A percentile compares a stretch with the other conserved stretches of the same genome.
Evolutionary conservation across 2,888 invertebrate genomes (phyloP).

Genomic region (Pemphredon lugubris): DNA sequence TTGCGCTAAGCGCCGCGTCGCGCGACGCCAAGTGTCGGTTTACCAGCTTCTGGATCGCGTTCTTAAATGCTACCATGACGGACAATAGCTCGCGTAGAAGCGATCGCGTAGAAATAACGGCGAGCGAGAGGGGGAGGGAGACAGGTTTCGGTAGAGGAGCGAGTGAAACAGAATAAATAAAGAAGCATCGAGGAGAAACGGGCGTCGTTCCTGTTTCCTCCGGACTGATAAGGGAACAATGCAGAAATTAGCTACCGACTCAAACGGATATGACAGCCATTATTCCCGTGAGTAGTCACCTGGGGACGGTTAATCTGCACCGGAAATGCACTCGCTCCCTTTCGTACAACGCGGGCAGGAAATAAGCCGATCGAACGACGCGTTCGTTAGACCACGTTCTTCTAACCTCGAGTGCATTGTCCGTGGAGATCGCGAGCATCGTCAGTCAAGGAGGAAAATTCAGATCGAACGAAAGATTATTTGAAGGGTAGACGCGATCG

Average conservation of each 20-base stretch:
- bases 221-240: constrained; percentile 23
- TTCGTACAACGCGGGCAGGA: constrained; percentile 25
- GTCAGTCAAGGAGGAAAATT: constrained; percentile 3
- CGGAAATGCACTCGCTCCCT: constrained; percentile 15
- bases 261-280: constrained; percentile 24
- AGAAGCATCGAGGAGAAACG: neutral
- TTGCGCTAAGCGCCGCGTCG: constrained; percentile 19
- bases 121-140: neutral
- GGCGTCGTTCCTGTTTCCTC: neutral
- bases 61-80: neutral
- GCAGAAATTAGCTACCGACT: constrained; percentile 16
- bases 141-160: neutral
- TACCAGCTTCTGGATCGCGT: constrained; percentile 40
- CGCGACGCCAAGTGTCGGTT: constrained; percentile 48
- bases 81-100: constrained; percentile 20
- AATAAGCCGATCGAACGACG: neutral
- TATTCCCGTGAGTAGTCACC: constrained; percentile 11
- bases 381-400: neutral
- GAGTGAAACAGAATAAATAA: too few species aligned
- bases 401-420: neutral
- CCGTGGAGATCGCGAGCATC: neutral
- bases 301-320: constrained; percentile 11
- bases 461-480: neutral
- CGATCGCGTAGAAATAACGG: constrained; percentile 24
- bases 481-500: too few species aligned